These are phyloP conservation scores for Nomada flava DNA, from an alignment of 2,888 invertebrate species.

Conservation along the genomic window DNA sequence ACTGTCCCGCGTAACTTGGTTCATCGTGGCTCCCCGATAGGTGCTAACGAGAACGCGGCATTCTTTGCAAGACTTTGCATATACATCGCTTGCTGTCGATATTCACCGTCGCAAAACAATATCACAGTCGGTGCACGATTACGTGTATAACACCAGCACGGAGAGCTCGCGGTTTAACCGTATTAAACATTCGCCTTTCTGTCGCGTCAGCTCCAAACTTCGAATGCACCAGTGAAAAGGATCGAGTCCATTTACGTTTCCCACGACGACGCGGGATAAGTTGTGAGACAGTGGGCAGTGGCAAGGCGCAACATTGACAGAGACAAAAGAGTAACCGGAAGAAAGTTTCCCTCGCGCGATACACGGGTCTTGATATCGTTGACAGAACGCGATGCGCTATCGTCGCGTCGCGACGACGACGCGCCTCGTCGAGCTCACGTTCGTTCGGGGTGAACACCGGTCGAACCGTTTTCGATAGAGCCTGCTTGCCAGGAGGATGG, in stretches of 20 bases:
- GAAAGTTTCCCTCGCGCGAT: background rate
- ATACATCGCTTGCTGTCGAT: background rate
- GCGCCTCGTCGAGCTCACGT: conserved; percentile 7
- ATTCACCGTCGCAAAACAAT: too few species aligned
- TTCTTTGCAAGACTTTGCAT: background rate
- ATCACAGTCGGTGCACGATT: background rate
- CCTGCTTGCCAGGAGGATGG: conserved; percentile 40
- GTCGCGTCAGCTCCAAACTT: background rate
- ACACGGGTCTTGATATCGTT: background rate
- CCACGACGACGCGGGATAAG: background rate
- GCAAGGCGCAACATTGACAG: background rate
- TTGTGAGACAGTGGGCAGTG: background rate
- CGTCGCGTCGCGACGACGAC: conserved; percentile 27
- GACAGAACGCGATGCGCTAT: conserved; percentile 43
- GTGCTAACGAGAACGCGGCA: background rate
- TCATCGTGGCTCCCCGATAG: background rate
- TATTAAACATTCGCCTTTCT: background rate
- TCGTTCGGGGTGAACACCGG: background rate
- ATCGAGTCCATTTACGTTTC: background rate
- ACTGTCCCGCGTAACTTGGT: background rate
- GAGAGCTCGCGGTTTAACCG: background rate
- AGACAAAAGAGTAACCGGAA: background rate
- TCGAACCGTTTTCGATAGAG: conserved; percentile 2
- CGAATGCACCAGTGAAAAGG: background rate
- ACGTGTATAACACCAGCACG: too few species aligned